A percentile compares a stretch with the other conserved stretches of the same genome.
phyloP scores from a whole-genome alignment of 2,113 vertebrate species.

The Gnathonemus echidnorhynchus region DNA sequence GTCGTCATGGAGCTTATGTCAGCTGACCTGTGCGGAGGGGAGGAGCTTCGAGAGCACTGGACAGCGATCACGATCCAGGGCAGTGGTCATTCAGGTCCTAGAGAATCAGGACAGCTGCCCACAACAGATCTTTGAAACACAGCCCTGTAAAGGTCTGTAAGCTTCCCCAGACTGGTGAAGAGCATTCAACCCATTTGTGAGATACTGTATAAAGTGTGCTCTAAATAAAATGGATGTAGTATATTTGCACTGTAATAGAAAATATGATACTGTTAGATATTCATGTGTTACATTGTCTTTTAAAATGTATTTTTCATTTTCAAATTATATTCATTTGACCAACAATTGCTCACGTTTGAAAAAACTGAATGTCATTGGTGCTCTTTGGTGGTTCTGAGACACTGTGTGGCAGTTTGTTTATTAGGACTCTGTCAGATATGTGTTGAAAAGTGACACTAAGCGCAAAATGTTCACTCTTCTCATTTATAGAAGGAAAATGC shows the following conservation, averaged over 20 bases:
- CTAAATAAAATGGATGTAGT: neutral
- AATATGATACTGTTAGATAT: neutral
- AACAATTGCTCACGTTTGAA: neutral
- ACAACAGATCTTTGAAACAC: slow-evolving; percentile 74
- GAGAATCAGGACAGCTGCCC: slow-evolving; percentile 82
- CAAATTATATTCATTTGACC: neutral
- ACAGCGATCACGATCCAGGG: slow-evolving; percentile 79
- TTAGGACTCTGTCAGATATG: neutral
- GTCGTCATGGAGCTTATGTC: slow-evolving; percentile 92
- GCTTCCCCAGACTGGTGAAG: neutral
- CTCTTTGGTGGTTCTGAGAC: neutral
- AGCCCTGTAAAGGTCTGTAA: slow-evolving; percentile 77
- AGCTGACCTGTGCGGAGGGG: slow-evolving; percentile 86
- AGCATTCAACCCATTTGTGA: neutral
- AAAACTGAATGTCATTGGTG: neutral
- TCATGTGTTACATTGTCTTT: neutral
- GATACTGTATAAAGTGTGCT: neutral
- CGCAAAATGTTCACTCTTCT: slow-evolving; percentile 13
- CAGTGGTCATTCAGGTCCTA: slow-evolving; percentile 71
- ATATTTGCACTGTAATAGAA: neutral
- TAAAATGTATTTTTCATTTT: neutral
- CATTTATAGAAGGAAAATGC: slow-evolving; percentile 79
- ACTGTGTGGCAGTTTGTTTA: neutral
- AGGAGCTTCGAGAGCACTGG: slow-evolving; percentile 80
- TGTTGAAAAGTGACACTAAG: neutral